Evolutionary conservation across 2,888 invertebrate genomes (phyloP).

Genomic region (Watsonalla binaria): DNA sequence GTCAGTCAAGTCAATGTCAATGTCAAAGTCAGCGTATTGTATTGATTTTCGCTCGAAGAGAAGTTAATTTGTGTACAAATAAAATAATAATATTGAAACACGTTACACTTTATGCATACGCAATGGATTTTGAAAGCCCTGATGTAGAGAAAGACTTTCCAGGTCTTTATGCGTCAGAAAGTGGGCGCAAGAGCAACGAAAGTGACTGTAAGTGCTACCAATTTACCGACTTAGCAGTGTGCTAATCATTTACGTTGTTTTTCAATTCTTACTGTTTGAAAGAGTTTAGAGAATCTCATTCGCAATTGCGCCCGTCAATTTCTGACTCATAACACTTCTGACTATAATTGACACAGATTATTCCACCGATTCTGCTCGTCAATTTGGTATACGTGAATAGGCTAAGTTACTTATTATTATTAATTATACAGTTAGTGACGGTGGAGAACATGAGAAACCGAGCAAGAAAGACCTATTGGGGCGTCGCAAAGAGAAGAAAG

Average conservation of each 20-base stretch:
- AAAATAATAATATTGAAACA: too few relatives aligned
- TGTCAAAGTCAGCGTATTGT: too few relatives aligned
- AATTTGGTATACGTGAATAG: neutral
- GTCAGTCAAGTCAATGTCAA: too few relatives aligned
- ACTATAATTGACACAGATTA: too few relatives aligned
- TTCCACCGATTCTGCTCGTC: too few relatives aligned
- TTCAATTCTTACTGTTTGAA: too few relatives aligned
- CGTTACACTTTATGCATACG: slow-evolving; percentile 2
- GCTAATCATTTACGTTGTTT: neutral
- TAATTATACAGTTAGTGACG: slow-evolving; percentile 84
- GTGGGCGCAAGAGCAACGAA: slow-evolving; percentile 87
- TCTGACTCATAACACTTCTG: too few relatives aligned
- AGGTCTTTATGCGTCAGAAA: slow-evolving; percentile 90
- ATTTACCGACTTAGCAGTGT: neutral
- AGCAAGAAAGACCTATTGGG: slow-evolving; percentile 89
- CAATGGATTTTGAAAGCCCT: slow-evolving; percentile 92
- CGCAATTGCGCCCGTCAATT: too few relatives aligned
- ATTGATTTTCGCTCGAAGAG: too few relatives aligned
- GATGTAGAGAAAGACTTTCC: slow-evolving; percentile 95
- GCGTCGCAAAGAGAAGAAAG: slow-evolving; percentile 90
- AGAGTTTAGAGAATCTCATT: too few relatives aligned
- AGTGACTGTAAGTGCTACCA: slow-evolving; percentile 85
- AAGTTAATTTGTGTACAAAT: too few relatives aligned
- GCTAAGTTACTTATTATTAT: neutral
- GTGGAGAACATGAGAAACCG: slow-evolving; percentile 87